Conservation (phyloP, 2,797 vertebrate genomes). For the Ambastaia sidthimunki region DNA sequence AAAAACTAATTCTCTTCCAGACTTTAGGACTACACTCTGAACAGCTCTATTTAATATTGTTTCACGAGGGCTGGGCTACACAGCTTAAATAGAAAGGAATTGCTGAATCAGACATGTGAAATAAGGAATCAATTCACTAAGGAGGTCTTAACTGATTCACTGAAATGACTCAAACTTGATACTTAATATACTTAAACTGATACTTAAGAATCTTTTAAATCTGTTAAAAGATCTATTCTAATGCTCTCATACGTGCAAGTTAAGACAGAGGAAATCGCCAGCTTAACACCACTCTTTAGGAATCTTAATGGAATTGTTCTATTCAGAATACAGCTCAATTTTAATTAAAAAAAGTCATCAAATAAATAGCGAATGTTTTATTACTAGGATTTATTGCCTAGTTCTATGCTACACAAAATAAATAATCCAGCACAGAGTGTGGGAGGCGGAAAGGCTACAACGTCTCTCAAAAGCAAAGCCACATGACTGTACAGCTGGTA, state of each 20-base stretch:
- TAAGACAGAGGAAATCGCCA: background rate
- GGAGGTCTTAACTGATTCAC: background rate
- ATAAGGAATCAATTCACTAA: background rate
- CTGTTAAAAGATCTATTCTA: no score
- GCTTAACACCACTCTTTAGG: no score
- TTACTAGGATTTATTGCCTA: background rate
- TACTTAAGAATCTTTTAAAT: background rate
- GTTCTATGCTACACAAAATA: background rate
- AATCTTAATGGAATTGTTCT: no score
- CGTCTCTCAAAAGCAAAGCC: constrained; percentile 32
- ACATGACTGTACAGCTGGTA: constrained; percentile 26
- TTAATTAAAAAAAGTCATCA: background rate
- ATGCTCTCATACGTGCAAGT: background rate
- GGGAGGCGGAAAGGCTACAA: background rate
- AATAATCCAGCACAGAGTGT: background rate
- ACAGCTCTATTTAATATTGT: background rate
- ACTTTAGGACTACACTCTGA: background rate
- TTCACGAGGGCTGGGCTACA: background rate
- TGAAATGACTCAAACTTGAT: background rate
- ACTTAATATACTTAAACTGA: background rate
- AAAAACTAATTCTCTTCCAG: background rate
- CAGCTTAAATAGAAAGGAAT: background rate
- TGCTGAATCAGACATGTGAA: no score
- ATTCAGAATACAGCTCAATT: no score
- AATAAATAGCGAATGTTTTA: background rate